These are phyloP conservation scores for Caenorhabditis becei DNA, from an alignment of 2,888 invertebrate genomes.

Conservation along the genomic window DNA sequence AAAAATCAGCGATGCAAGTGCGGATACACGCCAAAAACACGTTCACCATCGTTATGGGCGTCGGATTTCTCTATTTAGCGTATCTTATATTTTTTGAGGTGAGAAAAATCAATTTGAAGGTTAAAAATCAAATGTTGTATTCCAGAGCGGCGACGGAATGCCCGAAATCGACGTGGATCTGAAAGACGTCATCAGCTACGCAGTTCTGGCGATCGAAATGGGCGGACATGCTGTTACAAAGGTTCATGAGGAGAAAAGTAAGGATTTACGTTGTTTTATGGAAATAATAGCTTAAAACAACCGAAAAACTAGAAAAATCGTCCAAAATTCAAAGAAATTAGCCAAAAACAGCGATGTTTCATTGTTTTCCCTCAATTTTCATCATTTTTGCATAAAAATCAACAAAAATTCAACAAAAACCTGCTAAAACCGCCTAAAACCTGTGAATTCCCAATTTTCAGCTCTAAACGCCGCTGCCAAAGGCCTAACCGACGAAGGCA, in stretches of 20 bases:
- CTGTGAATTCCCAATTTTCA: too few relatives aligned
- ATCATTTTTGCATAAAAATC: too few relatives aligned
- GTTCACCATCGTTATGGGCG: conserved; percentile 66
- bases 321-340: too few relatives aligned
- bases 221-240: conserved; percentile 79
- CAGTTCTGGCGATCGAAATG: conserved; percentile 78
- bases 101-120: background rate
- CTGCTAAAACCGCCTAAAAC: conserved; percentile 7
- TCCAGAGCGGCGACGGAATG: conserved; percentile 68
- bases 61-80: conserved; percentile 76
- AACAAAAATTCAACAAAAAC: background rate
- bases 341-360: too few relatives aligned
- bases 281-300: too few relatives aligned
- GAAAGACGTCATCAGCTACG: conserved; percentile 78
- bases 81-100: conserved; percentile 76
- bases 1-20: conserved; percentile 70
- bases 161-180: conserved; percentile 78
- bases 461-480: conserved; percentile 71
- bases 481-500: conserved; percentile 79
- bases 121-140: background rate
- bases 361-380: too few relatives aligned
- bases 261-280: too few relatives aligned
- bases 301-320: too few relatives aligned
- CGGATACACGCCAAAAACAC: conserved; percentile 76
- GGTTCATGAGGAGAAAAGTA: conserved; percentile 75